Evolutionary conservation across 1,140 invertebrate species (phyloP).

Genomic region (Ridgeia piscesae): DNA sequence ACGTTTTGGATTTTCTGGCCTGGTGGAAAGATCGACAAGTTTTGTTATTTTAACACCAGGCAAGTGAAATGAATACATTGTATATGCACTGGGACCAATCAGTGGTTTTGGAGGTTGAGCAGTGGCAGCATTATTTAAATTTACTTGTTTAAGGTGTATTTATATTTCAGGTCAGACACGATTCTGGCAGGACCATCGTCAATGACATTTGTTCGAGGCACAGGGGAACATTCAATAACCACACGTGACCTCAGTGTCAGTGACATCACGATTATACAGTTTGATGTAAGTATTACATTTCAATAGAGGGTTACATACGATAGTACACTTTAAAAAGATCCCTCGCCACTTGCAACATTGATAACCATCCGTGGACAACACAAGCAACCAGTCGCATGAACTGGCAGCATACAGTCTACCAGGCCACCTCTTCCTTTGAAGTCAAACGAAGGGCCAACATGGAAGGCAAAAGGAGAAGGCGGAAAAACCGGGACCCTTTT

Average conservation of each 20-base stretch:
- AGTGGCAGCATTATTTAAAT: neutral
- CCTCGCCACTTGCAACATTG: too few relatives aligned
- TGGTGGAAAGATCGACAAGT: constrained; percentile 48
- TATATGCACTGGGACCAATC: neutral
- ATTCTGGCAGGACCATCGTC: constrained; percentile 38
- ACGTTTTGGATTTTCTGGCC: constrained; percentile 58
- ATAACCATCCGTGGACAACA: too few relatives aligned
- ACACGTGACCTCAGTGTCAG: constrained; percentile 56
- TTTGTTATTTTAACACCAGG: constrained; percentile 51
- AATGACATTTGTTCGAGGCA: constrained; percentile 49
- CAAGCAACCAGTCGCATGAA: too few relatives aligned
- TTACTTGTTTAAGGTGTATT: constrained; percentile 31
- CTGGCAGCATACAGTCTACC: too few relatives aligned
- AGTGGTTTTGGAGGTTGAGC: neutral
- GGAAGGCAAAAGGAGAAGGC: too few relatives aligned
- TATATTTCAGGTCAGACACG: constrained; percentile 39
- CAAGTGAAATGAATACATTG: constrained; percentile 15
- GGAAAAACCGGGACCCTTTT: too few relatives aligned
- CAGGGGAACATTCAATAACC: constrained; percentile 53
- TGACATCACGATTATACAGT: constrained; percentile 58
- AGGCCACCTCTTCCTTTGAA: too few relatives aligned
- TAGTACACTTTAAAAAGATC: too few relatives aligned
- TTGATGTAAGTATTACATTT: constrained; percentile 55
- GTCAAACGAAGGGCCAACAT: too few relatives aligned
- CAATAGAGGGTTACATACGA: neutral